phyloP scores from a whole-genome alignment of 2,113 vertebrate species.

The Columba livia region DNA sequence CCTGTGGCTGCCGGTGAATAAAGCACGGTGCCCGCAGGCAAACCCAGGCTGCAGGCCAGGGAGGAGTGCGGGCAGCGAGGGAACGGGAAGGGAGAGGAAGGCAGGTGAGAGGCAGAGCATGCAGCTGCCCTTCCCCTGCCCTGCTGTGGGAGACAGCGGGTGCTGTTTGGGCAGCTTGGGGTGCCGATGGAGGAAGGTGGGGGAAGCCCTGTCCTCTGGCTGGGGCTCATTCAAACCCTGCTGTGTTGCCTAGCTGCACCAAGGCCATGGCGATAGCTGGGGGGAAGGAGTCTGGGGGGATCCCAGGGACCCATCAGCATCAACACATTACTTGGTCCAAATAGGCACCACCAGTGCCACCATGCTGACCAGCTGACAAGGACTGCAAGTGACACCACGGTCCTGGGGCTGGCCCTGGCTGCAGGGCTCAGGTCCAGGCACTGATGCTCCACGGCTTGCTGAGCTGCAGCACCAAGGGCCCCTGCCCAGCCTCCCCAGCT shows the following conservation, averaged over 20 bases:
- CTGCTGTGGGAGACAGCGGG: background rate
- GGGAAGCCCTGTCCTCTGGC: background rate
- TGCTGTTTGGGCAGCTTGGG: background rate
- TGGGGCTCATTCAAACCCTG: background rate
- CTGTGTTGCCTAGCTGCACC: fast-evolving
- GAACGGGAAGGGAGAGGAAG: background rate
- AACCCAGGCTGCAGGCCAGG: background rate
- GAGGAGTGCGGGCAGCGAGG: background rate
- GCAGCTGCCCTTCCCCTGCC: background rate
- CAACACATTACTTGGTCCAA: background rate
- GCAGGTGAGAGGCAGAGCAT: background rate
- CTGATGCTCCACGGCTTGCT: background rate
- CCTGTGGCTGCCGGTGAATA: background rate
- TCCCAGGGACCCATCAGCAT: background rate
- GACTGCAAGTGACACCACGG: background rate
- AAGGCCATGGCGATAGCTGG: background rate
- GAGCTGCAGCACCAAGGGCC: background rate
- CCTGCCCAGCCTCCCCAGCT: fast-evolving
- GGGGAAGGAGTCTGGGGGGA: background rate
- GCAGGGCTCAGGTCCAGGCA: background rate
- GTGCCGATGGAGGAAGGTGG: background rate
- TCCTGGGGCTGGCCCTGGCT: background rate
- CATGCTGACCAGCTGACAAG: background rate
- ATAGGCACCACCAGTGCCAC: background rate
- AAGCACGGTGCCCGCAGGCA: background rate